Conservation (phyloP, 2,888 invertebrate species). For the Autographa pulchrina region DNA sequence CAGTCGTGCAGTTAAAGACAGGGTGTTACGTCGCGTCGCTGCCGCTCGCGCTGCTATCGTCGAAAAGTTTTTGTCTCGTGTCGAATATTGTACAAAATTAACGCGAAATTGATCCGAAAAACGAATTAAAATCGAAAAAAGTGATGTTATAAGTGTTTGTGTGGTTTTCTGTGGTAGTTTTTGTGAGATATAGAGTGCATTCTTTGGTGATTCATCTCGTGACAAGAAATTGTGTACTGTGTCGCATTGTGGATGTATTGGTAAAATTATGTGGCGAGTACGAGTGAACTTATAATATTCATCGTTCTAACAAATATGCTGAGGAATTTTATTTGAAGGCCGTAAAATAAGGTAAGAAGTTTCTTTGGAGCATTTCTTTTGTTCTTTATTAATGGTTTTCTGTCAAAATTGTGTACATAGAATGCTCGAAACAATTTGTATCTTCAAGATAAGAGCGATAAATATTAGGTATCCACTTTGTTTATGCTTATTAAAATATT, state of each 20-base stretch:
- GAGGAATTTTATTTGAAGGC: conserved; percentile 56
- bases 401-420: conserved; percentile 14
- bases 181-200: conserved; percentile 79
- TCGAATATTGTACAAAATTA: conserved; percentile 75
- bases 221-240: conserved; percentile 83
- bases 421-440: conserved; percentile 38
- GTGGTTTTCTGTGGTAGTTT: conserved; percentile 72
- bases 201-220: conserved; percentile 87
- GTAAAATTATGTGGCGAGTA: conserved; percentile 78
- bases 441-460: conserved; percentile 38
- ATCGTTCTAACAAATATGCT: conserved; percentile 55
- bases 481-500: conserved; percentile 31
- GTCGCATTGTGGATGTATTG: conserved; percentile 74
- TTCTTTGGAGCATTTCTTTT: conserved; percentile 38
- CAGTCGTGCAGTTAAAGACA: conserved; percentile 76
- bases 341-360: conserved; percentile 60
- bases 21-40: conserved; percentile 71
- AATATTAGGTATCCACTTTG: conserved; percentile 19
- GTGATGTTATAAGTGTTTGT: conserved; percentile 70
- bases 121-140: conserved; percentile 66
- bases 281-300: conserved; percentile 71
- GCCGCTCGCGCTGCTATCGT: conserved; percentile 67
- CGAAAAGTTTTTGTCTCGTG: conserved; percentile 81
- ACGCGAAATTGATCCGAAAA: conserved; percentile 72
- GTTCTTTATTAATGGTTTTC: conserved; percentile 40